Conservation (phyloP, 2,888 invertebrate genomes). For the Drosophila nigricruria region DNA sequence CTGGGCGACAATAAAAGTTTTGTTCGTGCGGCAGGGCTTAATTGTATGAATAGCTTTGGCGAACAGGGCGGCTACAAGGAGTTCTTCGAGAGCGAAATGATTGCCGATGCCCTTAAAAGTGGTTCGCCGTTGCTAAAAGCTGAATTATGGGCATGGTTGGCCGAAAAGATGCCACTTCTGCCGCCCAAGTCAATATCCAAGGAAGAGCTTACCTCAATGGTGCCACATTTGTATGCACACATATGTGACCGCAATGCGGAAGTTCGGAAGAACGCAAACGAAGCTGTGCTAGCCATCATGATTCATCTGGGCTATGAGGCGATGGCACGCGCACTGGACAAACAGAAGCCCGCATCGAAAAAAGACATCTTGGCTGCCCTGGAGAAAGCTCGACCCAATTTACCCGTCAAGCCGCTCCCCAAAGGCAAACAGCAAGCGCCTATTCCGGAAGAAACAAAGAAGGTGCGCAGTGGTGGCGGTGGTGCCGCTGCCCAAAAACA, state of each 20-base stretch:
- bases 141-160: slow-evolving; percentile 94
- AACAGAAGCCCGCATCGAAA: slow-evolving; percentile 90
- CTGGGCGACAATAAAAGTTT: slow-evolving; percentile 91
- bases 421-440: slow-evolving; percentile 87
- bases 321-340: slow-evolving; percentile 84
- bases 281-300: slow-evolving; percentile 96
- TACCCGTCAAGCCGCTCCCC: slow-evolving; percentile 93
- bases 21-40: slow-evolving; percentile 92
- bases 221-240: slow-evolving; percentile 92
- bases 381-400: slow-evolving; percentile 93
- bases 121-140: slow-evolving; percentile 93
- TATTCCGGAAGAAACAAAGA: slow-evolving; percentile 86
- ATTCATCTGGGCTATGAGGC: slow-evolving; percentile 92
- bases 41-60: slow-evolving; percentile 94
- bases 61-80: slow-evolving; percentile 92
- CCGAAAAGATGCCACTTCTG: slow-evolving; percentile 91
- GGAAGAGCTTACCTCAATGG: slow-evolving; percentile 92
- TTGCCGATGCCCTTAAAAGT: slow-evolving; percentile 93
- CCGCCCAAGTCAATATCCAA: slow-evolving; percentile 90
- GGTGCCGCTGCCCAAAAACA: slow-evolving; percentile 60
- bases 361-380: slow-evolving; percentile 91
- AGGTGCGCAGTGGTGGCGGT: slow-evolving; percentile 79
- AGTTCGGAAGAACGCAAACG: slow-evolving; percentile 95
- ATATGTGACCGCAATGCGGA: slow-evolving; percentile 96
- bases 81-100: slow-evolving; percentile 94